Conservation (phyloP, 2,797 vertebrate genomes). For the Phrynocephalus vlangalii region DNA sequence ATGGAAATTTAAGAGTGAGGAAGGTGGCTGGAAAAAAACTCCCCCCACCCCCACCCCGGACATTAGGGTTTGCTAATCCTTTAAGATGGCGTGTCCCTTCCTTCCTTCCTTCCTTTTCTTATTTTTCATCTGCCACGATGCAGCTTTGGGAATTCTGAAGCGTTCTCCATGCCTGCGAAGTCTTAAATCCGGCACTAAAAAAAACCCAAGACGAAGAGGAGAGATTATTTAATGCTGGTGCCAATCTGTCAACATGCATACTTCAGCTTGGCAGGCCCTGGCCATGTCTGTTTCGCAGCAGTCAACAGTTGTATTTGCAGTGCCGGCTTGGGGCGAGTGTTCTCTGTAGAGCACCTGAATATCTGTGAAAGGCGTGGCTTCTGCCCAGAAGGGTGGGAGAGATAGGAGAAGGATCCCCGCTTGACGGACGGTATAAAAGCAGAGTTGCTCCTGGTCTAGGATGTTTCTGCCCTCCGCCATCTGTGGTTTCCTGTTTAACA, state of each 20-base stretch:
- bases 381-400: too few relatives aligned
- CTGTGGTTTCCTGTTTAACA: conserved; percentile 44
- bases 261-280: not conserved
- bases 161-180: too few relatives aligned
- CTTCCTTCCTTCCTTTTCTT: not conserved
- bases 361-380: too few relatives aligned
- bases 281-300: not conserved
- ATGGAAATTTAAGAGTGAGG: too few relatives aligned
- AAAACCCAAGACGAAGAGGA: not conserved
- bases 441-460: not conserved
- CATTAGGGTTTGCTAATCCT: not conserved
- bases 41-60: too few relatives aligned
- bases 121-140: not conserved
- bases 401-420: too few relatives aligned
- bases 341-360: not conserved
- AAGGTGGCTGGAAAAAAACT: too few relatives aligned
- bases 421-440: not conserved
- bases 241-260: not conserved
- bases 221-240: not conserved
- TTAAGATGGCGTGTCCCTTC: not conserved
- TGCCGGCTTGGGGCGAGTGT: not conserved
- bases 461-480: not conserved
- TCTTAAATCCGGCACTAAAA: not conserved
- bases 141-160: not conserved
- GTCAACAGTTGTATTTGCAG: not conserved